Evolutionary conservation across 2,797 vertebrate species (phyloP).

Genomic region (Pristis pectinata): DNA sequence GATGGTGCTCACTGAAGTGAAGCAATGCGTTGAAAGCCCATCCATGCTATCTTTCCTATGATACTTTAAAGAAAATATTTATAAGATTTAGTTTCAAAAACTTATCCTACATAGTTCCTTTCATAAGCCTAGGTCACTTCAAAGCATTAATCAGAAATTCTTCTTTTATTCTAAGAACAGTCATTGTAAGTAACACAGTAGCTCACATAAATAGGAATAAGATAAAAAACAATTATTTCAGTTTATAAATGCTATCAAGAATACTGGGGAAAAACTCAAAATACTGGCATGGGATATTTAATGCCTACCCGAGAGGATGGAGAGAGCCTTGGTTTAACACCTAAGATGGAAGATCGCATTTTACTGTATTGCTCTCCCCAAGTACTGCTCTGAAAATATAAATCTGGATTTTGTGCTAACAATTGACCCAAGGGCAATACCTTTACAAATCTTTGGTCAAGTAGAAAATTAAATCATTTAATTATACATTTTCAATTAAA

Average conservation of each 20-base stretch:
- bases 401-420: neutral
- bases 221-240: neutral
- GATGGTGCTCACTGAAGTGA: neutral
- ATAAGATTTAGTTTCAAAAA: neutral
- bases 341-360: neutral
- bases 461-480: neutral
- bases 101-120: neutral
- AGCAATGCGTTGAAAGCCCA: neutral
- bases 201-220: neutral
- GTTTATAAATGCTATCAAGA: neutral
- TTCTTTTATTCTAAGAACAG: too few relatives aligned
- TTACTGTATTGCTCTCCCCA: too few relatives aligned
- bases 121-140: neutral
- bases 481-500: neutral
- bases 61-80: neutral
- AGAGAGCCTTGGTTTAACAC: neutral
- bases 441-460: neutral
- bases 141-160: neutral
- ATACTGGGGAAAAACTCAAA: neutral
- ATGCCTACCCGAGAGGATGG: neutral
- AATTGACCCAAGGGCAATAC: neutral
- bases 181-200: too few relatives aligned
- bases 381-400: too few relatives aligned
- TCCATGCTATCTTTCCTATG: neutral
- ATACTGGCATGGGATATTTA: neutral